Conservation (phyloP, 2,888 invertebrate species). For the Zele albiditarsus region DNA sequence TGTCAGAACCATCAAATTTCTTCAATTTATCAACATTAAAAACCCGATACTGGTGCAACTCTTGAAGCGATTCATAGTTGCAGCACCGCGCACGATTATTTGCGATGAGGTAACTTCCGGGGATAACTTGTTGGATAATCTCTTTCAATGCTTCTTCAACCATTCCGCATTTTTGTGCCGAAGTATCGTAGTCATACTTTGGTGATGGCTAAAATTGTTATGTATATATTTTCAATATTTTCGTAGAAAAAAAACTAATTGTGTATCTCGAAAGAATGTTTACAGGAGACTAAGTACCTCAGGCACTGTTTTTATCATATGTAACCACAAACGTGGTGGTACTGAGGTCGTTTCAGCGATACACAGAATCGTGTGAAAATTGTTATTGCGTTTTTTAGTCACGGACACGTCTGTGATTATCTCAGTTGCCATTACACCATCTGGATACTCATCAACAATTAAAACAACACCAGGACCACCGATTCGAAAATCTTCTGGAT, state of each 20-base stretch:
- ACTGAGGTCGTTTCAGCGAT: conserved; percentile 77
- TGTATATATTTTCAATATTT: background rate
- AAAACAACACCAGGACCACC: conserved; percentile 78
- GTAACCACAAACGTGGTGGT: conserved; percentile 73
- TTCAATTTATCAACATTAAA: conserved; percentile 72
- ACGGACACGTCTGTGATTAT: conserved; percentile 74
- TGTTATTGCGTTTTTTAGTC: conserved; percentile 74
- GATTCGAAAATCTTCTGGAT: conserved; percentile 74
- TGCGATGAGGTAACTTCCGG: conserved; percentile 72
- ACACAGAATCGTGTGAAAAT: conserved; percentile 78
- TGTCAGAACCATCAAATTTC: conserved; percentile 71
- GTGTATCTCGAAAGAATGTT: background rate
- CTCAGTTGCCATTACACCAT: conserved; percentile 75
- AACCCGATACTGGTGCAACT: conserved; percentile 68
- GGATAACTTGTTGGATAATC: conserved; percentile 65
- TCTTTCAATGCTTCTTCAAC: conserved; percentile 70
- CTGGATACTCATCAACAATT: conserved; percentile 80
- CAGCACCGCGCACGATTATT: conserved; percentile 68
- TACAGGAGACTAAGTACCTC: conserved; percentile 54
- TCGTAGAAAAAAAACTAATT: conserved; percentile 1
- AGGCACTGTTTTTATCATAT: conserved; percentile 66
- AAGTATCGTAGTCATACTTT: conserved; percentile 24
- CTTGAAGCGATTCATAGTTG: conserved; percentile 66
- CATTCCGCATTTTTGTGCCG: conserved; percentile 59
- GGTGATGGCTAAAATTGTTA: background rate